Evolutionary conservation across 2,888 invertebrate genomes (phyloP).

Genomic region (Cantharis lateralis): DNA sequence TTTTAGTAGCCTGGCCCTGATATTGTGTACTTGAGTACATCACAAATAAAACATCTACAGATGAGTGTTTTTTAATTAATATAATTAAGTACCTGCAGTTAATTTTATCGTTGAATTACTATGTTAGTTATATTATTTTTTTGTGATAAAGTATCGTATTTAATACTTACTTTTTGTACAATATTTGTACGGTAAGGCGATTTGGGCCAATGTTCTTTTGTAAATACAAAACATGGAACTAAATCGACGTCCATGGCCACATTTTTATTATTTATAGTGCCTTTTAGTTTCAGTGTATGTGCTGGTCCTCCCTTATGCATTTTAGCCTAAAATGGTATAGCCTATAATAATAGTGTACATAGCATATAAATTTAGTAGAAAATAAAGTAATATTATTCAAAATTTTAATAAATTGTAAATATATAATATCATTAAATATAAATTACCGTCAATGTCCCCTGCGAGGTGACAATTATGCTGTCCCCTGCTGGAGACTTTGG

Average conservation of each 20-base stretch:
- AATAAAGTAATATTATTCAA: too few relatives aligned
- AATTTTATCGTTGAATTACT: too few relatives aligned
- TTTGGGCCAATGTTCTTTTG: slow-evolving; percentile 43
- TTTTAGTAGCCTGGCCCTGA: too few relatives aligned
- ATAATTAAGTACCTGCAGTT: too few relatives aligned
- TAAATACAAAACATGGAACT: slow-evolving; percentile 48
- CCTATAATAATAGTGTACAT: neutral
- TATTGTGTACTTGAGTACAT: too few relatives aligned
- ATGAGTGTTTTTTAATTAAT: too few relatives aligned
- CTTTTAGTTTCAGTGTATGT: slow-evolving; percentile 57
- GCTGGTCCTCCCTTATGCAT: slow-evolving; percentile 61
- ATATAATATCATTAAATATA: too few relatives aligned
- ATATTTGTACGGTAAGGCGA: slow-evolving; percentile 35
- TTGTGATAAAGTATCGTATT: neutral
- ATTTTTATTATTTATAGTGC: slow-evolving; percentile 30
- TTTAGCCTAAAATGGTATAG: slow-evolving; percentile 45
- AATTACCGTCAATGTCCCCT: slow-evolving; percentile 18
- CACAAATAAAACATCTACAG: too few relatives aligned
- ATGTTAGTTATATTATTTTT: too few relatives aligned
- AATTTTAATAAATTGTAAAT: too few relatives aligned
- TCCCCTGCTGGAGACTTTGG: slow-evolving; percentile 12
- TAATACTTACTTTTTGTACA: neutral
- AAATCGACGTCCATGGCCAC: slow-evolving; percentile 58
- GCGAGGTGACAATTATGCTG: neutral
- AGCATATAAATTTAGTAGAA: too few relatives aligned